Base-by-base conservation (phyloP, 2,797 vertebrate genomes). In the Myiothlypis coronata region DNA sequence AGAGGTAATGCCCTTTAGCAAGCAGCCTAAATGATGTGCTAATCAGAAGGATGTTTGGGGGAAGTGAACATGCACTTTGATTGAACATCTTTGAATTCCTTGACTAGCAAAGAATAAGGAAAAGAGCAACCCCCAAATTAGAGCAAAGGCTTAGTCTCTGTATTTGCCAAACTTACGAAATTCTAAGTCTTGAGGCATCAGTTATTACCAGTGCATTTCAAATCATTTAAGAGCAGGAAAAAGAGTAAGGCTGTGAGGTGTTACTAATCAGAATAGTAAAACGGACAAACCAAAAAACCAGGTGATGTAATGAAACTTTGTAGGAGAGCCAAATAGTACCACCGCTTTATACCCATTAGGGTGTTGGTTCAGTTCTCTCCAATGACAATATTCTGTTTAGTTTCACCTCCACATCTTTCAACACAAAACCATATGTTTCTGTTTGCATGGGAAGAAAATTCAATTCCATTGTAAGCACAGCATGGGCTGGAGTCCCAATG, bases 1-100 rank as follows among this genome's bases (percentile, higher is more conserved):
- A 93, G 96, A 96, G 96, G 94, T 74, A 95, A 87, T 96, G 94
- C 84, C 96, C 94, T 96, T 96, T 92, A 95, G 90, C 75, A 90
- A 91, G 87, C 50, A 86, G 72, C 82, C 89, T 95, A 93, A 95
- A 96, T 91, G 91, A 94, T 64, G 92, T 90, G 91, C 95, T 97
- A 95, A 98, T 97, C 96, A 96, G 94, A 90, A 82, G 75, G 53
- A 64, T 78, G 95, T 96, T 76, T 89, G 56, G 80, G 88, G 65
- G 70, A 72, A 87, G 53, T 52, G 74, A 77, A 94, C 8, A 5
- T 89, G 81, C 41, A 68, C 55, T 88, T 83, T 57, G 79, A 74
- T 83, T 68, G 85, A 88, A 88, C 27, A 23, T 39, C 85, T 93
- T 90, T 87, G 44, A 90, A 71, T 90, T 90, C 35, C 52, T 43